Conservation (phyloP, 2,888 invertebrate genomes). For the Drosophila subquinaria region DNA sequence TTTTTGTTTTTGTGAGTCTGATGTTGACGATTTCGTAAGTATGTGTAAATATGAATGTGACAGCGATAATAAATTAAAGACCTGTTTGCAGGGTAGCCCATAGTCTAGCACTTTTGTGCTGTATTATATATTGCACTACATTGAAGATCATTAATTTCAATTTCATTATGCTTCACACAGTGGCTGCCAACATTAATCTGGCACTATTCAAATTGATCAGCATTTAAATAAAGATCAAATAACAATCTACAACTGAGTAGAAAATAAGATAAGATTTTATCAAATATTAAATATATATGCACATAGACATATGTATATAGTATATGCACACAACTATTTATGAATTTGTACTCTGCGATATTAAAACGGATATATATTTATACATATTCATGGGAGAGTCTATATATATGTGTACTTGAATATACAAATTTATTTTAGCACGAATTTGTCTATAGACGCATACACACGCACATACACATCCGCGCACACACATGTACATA, state of each 20-base stretch:
- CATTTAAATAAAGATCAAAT: constrained; percentile 10
- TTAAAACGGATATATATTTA: constrained; percentile 29
- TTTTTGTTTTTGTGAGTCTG: constrained; percentile 6
- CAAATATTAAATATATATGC: constrained; percentile 17
- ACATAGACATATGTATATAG: constrained; percentile 21
- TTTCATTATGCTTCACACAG: neutral
- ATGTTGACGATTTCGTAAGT: neutral
- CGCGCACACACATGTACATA: constrained; percentile 4
- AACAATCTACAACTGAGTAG: constrained; percentile 1
- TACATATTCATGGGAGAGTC: constrained; percentile 9
- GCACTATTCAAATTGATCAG: neutral
- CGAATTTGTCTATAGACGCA: constrained; percentile 5
- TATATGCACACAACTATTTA: constrained; percentile 25
- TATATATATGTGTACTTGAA: constrained; percentile 25
- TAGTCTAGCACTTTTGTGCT: neutral
- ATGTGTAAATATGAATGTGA: neutral
- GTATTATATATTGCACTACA: constrained; percentile 7
- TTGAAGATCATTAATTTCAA: neutral
- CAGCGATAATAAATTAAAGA: neutral
- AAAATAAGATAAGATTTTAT: constrained; percentile 12
- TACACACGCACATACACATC: neutral
- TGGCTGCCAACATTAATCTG: neutral
- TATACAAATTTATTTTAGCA: constrained; percentile 29
- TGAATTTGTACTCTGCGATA: constrained; percentile 21
- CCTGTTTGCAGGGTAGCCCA: neutral